A percentile compares a stretch with the other conserved stretches of the same genome.
These are phyloP conservation scores for Sphecodes monilicornis DNA, from an alignment of 2,888 invertebrate species.

Conservation along the genomic window DNA sequence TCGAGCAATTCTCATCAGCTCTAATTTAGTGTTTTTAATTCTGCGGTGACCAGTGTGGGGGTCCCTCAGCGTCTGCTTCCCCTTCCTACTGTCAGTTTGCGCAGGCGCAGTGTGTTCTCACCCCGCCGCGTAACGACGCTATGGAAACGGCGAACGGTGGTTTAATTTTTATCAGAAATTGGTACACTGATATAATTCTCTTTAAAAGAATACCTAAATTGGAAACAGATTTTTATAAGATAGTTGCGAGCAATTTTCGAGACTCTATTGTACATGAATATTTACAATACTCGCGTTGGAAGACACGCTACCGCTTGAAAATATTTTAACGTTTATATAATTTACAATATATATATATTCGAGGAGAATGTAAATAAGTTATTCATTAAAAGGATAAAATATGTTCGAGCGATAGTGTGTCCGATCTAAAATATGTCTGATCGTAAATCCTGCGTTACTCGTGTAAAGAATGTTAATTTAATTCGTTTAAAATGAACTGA, in stretches of 20 bases:
- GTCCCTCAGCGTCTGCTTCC: too few relatives aligned
- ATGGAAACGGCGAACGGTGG: too few relatives aligned
- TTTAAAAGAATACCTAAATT: not conserved
- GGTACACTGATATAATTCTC: not conserved
- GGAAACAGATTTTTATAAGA: not conserved
- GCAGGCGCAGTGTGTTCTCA: too few relatives aligned
- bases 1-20: not conserved
- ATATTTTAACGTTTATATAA: not conserved
- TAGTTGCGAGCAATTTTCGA: not conserved
- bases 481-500: not conserved
- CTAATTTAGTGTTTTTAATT: not conserved
- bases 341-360: not conserved
- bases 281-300: not conserved
- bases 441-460: not conserved
- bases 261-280: not conserved
- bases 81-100: too few relatives aligned
- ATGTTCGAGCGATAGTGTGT: not conserved
- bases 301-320: not conserved
- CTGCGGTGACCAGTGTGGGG: too few relatives aligned
- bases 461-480: not conserved
- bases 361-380: not conserved
- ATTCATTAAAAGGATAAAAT: not conserved
- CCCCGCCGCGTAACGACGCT: too few relatives aligned
- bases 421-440: not conserved
- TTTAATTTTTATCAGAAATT: not conserved